Base-by-base conservation (phyloP, 2,888 invertebrate species). In the Papilio gigon region DNA sequence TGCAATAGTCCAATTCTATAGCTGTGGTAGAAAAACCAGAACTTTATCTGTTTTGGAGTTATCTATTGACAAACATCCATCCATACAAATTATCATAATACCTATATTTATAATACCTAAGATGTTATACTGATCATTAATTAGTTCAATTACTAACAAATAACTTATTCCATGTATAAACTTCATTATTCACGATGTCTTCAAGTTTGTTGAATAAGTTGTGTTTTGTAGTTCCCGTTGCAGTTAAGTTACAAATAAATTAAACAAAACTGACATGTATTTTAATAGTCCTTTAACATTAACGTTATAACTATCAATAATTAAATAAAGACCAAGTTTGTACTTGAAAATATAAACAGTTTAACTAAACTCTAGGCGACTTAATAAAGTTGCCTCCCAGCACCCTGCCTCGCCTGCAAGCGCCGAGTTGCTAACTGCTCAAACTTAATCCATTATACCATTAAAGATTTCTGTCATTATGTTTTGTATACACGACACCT, bases 361-460 rank as follows among this genome's bases (percentile, higher is more conserved):
- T 63, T 63, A 63, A 64, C 53, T 53, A 53, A 64, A 64, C 37
- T 56, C 40, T 40, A 12, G 50, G 40, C 53, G 25, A 40, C 27
- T 64, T 64, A 25, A 62, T 44, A 30, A 64, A 50, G 37, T 64
- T 35, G n/a, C 37, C 50, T 53, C 53, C n/a, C 35, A 17, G 64
- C 35, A n/a, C n/a, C n/a, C n/a, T n/a, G n/a, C n/a, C n/a, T n/a
- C n/a, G n/a, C n/a, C n/a, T 53, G 25, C 64, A 25, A 27, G 50
- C 53, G 44, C 62, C 12, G 47, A 47, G 20, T 40, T 30, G 44
- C 44, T 62, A 62, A 61, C 30, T 1, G 42, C 33, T 47, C 8
- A 42, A 62, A 62, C 62, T 62, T 47, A 62, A 62, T 30, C 44
- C 44, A 42, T 62, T 64, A 56, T 53, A 40, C 37, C n/a, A 53